Conservation (phyloP, 2,113 vertebrate species). For the Smithornis capensis region DNA sequence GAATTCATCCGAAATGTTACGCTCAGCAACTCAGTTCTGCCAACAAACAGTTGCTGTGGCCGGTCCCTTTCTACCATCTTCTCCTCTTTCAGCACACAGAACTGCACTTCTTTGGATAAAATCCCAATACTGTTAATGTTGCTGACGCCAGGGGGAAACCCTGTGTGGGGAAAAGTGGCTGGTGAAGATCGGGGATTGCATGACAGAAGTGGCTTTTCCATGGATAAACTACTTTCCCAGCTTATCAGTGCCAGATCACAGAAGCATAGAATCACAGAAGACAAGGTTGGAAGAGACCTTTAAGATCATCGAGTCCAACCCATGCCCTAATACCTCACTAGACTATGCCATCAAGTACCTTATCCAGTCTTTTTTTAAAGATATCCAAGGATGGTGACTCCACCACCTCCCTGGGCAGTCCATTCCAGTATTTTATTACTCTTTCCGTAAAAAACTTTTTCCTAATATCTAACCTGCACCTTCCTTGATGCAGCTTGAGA, state of each 20-base stretch:
- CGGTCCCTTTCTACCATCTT: fast-evolving
- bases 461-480: too few relatives aligned
- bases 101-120: fast-evolving
- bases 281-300: too few relatives aligned
- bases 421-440: too few relatives aligned
- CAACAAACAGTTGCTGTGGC: fast-evolving
- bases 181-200: fast-evolving
- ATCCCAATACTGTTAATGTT: fast-evolving
- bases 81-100: fast-evolving
- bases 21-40: fast-evolving
- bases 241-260: neutral
- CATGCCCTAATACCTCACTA: too few relatives aligned
- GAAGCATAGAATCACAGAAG: too few relatives aligned
- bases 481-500: too few relatives aligned
- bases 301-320: too few relatives aligned
- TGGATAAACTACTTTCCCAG: fast-evolving
- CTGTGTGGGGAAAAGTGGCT: neutral
- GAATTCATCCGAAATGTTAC: fast-evolving
- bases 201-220: neutral
- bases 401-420: too few relatives aligned
- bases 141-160: neutral
- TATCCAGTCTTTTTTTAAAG: too few relatives aligned
- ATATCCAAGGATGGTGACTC: too few relatives aligned
- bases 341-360: too few relatives aligned
- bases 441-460: too few relatives aligned